A percentile compares a stretch with the other conserved stretches of the same genome.
These are phyloP conservation scores for Calcarius lapponicus DNA, from an alignment of 2,797 vertebrate species.

Conservation along the genomic window DNA sequence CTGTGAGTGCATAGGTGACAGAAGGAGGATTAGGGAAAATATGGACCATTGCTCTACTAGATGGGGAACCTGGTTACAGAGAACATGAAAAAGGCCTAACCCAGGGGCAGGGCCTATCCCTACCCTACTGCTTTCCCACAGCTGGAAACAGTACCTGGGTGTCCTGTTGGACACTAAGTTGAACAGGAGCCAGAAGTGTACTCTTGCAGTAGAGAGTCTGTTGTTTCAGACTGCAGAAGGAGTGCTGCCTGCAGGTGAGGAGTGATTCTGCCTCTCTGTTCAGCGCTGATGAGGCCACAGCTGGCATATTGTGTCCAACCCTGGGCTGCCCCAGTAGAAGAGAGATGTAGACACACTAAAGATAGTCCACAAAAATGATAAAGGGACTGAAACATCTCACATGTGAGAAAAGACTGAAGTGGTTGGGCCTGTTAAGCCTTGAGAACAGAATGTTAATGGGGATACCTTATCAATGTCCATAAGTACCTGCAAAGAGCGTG, in stretches of 20 bases:
- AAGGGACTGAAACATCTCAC: neutral
- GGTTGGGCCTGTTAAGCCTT: neutral
- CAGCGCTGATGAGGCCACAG: neutral
- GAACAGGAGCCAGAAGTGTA: neutral
- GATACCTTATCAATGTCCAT: neutral
- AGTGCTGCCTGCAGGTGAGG: neutral
- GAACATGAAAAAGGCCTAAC: neutral
- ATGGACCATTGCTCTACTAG: rapidly evolving
- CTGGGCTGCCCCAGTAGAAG: neutral
- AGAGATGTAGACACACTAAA: neutral
- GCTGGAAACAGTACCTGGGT: neutral
- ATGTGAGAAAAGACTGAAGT: neutral
- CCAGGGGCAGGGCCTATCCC: neutral
- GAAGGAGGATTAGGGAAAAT: neutral
- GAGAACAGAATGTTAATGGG: neutral
- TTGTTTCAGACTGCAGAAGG: neutral
- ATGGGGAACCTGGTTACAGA: neutral
- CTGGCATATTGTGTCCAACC: neutral
- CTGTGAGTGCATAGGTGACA: neutral
- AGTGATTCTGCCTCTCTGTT: neutral
- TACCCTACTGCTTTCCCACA: neutral
- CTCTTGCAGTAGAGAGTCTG: neutral
- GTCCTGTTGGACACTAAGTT: neutral
- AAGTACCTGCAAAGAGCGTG: neutral
- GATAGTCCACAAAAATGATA: neutral